Conservation (phyloP, 2,888 invertebrate species). For the Pogonocherus hispidulus region DNA sequence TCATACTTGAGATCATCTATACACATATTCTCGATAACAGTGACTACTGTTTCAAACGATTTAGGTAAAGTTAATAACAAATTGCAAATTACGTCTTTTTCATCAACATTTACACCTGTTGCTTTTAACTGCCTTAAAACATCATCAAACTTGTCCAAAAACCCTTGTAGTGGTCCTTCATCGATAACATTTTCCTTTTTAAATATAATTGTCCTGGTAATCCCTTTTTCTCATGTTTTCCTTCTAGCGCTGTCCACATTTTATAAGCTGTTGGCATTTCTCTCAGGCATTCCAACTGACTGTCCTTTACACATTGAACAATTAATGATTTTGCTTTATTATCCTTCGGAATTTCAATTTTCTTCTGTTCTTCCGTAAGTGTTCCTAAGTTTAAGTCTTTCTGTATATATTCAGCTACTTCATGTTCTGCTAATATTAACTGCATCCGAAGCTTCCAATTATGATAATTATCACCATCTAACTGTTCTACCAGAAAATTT, state of each 20-base stretch:
- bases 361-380: background rate
- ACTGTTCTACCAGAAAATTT: background rate
- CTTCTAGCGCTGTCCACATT: slow-evolving; percentile 40
- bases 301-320: slow-evolving; percentile 15
- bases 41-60: slow-evolving; percentile 44
- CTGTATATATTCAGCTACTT: background rate
- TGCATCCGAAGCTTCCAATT: slow-evolving; percentile 29
- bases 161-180: slow-evolving; percentile 34
- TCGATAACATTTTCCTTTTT: slow-evolving; percentile 34
- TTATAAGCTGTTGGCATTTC: slow-evolving; percentile 32
- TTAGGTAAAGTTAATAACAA: slow-evolving; percentile 40
- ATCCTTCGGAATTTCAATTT: background rate
- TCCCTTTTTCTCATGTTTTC: slow-evolving; percentile 42
- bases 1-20: slow-evolving; percentile 5
- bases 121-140: slow-evolving; percentile 37
- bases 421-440: slow-evolving; percentile 22
- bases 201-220: slow-evolving; percentile 35
- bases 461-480: slow-evolving; percentile 19
- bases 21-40: slow-evolving; percentile 41
- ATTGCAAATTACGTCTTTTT: slow-evolving; percentile 40
- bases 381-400: background rate
- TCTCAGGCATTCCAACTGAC: slow-evolving; percentile 35
- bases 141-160: slow-evolving; percentile 38
- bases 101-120: slow-evolving; percentile 31
- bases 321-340: slow-evolving; percentile 8